Percentiles rank a stretch among this genome's conserved stretches.
phyloP scores from a whole-genome alignment of 2,797 vertebrate genomes.

The Danio tinwini region DNA sequence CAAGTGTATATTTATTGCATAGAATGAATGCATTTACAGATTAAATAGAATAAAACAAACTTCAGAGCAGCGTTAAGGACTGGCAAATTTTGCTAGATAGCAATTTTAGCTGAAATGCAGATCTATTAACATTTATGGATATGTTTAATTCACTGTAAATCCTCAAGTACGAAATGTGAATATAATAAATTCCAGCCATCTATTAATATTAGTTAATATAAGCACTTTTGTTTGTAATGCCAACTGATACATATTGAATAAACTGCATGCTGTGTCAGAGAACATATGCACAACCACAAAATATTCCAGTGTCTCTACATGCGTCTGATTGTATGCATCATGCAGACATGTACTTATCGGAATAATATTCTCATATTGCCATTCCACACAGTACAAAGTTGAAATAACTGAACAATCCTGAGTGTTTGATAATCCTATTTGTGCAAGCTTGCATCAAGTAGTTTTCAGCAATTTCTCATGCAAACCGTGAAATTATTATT shows the following conservation, averaged over 20 bases:
- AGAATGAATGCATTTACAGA: not conserved
- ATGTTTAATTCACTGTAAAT: constrained; percentile 43
- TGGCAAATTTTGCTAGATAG: not conserved
- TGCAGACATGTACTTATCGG: constrained; percentile 21
- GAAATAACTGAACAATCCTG: constrained; percentile 35
- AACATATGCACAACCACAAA: not conserved
- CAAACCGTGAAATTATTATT: not conserved
- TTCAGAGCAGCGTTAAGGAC: not conserved
- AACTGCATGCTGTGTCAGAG: constrained; percentile 23
- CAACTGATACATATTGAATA: not conserved
- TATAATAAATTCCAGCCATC: constrained; percentile 10
- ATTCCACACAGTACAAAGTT: constrained; percentile 16
- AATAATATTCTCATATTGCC: constrained; percentile 19
- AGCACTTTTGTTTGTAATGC: constrained; percentile 12
- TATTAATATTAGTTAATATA: constrained; percentile 8
- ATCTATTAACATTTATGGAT: not conserved
- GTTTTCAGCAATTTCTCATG: constrained; percentile 14
- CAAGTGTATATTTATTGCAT: not conserved
- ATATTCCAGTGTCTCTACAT: constrained; percentile 12
- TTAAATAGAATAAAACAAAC: not conserved
- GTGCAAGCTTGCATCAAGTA: constrained; percentile 19
- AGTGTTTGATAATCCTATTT: constrained; percentile 30
- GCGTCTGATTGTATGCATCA: constrained; percentile 32
- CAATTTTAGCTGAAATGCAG: not conserved
- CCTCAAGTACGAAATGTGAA: constrained; percentile 28